phyloP scores from a whole-genome alignment of 1,140 invertebrate species.

The Dysdera silvatica region DNA sequence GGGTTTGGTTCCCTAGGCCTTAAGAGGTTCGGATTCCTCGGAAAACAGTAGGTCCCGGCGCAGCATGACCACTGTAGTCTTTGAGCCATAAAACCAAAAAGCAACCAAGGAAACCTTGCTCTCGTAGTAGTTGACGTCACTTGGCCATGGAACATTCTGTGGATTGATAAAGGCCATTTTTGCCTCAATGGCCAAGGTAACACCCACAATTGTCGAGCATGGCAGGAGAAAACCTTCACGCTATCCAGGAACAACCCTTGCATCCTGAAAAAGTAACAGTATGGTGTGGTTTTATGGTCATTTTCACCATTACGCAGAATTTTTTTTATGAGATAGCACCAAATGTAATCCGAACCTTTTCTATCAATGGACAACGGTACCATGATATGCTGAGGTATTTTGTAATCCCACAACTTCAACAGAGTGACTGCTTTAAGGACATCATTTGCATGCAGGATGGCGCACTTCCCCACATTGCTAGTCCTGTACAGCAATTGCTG shows the following conservation, averaged over 20 bases:
- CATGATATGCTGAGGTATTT: neutral
- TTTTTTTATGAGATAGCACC: neutral
- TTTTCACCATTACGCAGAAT: neutral
- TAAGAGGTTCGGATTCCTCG: too few relatives aligned
- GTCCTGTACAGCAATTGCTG: neutral
- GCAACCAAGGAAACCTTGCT: too few relatives aligned
- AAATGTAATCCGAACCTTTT: neutral
- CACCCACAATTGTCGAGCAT: neutral
- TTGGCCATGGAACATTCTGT: neutral
- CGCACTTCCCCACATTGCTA: neutral
- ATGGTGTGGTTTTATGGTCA: neutral
- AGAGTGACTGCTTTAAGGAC: neutral
- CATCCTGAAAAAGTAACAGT: slow-evolving; percentile 1
- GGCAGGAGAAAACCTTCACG: neutral
- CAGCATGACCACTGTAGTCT: too few relatives aligned
- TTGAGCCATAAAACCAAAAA: too few relatives aligned
- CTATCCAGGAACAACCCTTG: neutral
- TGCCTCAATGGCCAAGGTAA: neutral
- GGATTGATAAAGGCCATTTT: neutral
- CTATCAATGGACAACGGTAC: neutral
- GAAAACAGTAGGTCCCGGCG: too few relatives aligned
- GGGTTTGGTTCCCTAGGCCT: too few relatives aligned
- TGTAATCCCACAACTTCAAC: neutral
- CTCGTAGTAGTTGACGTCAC: neutral
- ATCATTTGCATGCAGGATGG: neutral